Base-by-base conservation (phyloP, 2,113 vertebrate genomes). In the Anarhynchus alexandrinus region DNA sequence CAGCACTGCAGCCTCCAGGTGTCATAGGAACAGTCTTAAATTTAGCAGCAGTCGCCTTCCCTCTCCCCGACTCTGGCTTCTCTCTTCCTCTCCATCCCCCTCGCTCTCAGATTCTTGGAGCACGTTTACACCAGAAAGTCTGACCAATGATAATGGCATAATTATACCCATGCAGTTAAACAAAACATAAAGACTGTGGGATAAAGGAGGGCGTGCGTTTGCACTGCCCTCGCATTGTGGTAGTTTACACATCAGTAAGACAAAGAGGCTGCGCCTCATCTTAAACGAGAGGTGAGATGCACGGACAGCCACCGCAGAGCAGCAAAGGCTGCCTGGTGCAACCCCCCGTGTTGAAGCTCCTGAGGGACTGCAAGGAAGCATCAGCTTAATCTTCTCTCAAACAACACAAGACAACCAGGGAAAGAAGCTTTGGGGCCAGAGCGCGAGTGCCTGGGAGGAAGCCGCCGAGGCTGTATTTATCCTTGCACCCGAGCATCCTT, bases 1-100 rank as follows among this genome's bases (percentile, higher is more conserved):
- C 79, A 92, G 67, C 82, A 70, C 79, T 47, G 93, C 93, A 95
- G 71, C 76, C 62, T 93, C 79, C 87, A 90, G 82, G 82, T 83
- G 51, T 88, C 93, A 92, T 87, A 94, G 88, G 93, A 96, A 81
- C 90, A 71, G 92, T 2, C 90, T 90, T 34, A 73, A 81, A 81
- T 92, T 81, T 51, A 88, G 86, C 94, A 96, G 92, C 92, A 88
- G 92, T 90, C 2, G 22, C 92, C 65, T 93, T 42, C 74, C 80
- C 70, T 71, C 90, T 89, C 15, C 81, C 76, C 59, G 77, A 27
- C 57, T 97, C 93, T 8, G 23, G 45, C 80, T 94, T 42, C 86
- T 91, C 88, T 70, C 69, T 74, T 73, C 42, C 64, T 43, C 72
- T 97, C 72, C 88, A 26, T 61, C 86, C 74, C 58, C 74, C 72